These are phyloP conservation scores for Merodon equestris DNA, from an alignment of 2,888 invertebrate genomes.

Conservation along the genomic window DNA sequence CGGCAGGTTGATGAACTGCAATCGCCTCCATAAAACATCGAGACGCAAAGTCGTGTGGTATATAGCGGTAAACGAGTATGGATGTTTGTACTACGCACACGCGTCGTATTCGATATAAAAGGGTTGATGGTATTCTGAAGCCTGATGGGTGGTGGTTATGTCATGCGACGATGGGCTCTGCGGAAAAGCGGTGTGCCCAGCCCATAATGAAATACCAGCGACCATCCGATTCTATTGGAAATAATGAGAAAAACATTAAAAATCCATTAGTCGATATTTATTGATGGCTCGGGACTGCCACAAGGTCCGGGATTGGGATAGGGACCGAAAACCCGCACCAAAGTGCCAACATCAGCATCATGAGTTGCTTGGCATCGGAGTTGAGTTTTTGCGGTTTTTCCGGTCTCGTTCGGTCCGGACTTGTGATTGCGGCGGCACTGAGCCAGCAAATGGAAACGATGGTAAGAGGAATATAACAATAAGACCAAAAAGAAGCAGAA, in stretches of 20 bases:
- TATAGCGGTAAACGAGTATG: conserved; percentile 11
- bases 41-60: not conserved
- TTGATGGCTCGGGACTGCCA: conserved; percentile 50
- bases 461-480: too few species aligned
- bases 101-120: conserved; percentile 36
- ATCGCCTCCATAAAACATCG: conserved; percentile 15
- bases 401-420: not conserved
- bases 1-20: conserved; percentile 44
- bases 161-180: too few species aligned
- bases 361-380: conserved; percentile 29
- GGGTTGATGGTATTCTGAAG: conserved; percentile 35
- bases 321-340: too few species aligned
- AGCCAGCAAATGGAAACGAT: too few species aligned
- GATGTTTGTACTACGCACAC: conserved; percentile 2
- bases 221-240: conserved; percentile 61
- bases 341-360: too few species aligned
- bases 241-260: conserved; percentile 69
- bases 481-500: too few species aligned
- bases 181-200: not conserved
- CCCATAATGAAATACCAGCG: conserved; percentile 56
- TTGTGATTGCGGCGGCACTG: too few species aligned
- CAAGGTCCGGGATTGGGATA: not conserved
- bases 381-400: conserved; percentile 41
- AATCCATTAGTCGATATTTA: conserved; percentile 69
- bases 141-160: not conserved